These are phyloP conservation scores for Platysteira castanea DNA, from an alignment of 2,113 vertebrate species.

Conservation along the genomic window DNA sequence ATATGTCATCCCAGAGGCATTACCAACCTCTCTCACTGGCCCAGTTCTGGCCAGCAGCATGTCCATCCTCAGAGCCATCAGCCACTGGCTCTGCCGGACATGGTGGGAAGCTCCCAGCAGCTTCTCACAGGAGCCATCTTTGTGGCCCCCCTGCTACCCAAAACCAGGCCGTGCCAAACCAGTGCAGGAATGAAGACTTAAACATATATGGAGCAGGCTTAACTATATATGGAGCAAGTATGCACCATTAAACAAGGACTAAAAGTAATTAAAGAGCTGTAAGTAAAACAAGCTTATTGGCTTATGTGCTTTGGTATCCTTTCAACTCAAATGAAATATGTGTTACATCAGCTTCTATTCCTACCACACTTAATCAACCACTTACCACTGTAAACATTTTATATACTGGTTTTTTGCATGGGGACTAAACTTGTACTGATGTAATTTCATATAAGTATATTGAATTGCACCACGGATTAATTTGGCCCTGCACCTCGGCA, in stretches of 20 bases:
- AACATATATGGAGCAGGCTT: background rate
- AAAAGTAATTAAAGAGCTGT: background rate
- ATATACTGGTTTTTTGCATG: background rate
- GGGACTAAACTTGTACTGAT: slow-evolving; percentile 8
- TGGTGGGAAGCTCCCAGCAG: too few species aligned
- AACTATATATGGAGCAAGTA: background rate
- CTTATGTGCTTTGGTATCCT: background rate
- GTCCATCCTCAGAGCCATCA: too few species aligned
- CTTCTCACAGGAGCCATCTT: too few species aligned
- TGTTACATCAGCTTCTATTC: background rate
- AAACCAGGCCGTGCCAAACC: too few species aligned
- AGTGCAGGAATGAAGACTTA: background rate
- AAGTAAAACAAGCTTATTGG: background rate
- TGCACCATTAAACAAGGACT: background rate
- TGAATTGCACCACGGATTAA: slow-evolving; percentile 36
- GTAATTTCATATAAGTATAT: background rate
- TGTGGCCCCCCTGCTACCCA: too few species aligned
- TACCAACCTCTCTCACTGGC: too few species aligned
- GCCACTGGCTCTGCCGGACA: too few species aligned
- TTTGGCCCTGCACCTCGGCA: slow-evolving; percentile 64
- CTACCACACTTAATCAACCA: background rate
- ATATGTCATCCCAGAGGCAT: too few species aligned
- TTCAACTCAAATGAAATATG: background rate
- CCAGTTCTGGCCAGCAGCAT: too few species aligned
- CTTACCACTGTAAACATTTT: background rate